Base-by-base conservation (phyloP, 2,888 invertebrate genomes). In the Branchipolynoe longqiensis region DNA sequence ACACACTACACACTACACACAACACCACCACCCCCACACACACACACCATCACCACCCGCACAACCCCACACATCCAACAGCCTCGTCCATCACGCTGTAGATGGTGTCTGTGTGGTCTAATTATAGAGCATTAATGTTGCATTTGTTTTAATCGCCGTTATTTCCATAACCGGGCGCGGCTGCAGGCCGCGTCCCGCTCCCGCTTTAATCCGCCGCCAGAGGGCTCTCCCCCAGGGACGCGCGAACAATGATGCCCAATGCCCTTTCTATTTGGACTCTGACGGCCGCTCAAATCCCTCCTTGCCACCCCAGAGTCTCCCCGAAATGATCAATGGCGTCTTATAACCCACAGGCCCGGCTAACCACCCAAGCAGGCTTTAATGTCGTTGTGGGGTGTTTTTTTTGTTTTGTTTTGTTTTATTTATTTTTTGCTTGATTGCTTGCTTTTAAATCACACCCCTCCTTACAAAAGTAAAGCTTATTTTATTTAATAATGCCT, bases 121-220 rank as follows among this genome's bases (percentile, higher is more conserved):
- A 78, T 78, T 78, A 78, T 78, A 78, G 78, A 54, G 78, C 54
- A 78, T 78, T 78, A 78, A 78, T 48, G 78, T 31, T 31, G 78
- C 78, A 78, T 78, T 78, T 78, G 28, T 78, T 78, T 78, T 78
- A 78, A 78, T 78, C 78, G 41, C 54, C 54, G 48, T 78, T 78
- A 78, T 78, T 78, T 78, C 69, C 69, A 69, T 69, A 69, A 69
- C 69, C 38, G 69, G 36, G 4, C 22, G 58, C 58, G 4, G 58
- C 36, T n/a, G 2, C 69, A 36, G 38, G 25, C 12, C 69, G 28
- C 31, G n/a, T 56, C 56, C 56, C 25, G n/a, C 62, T 62, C 62
- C 62, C 62, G 31, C 8, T 25, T 31, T 28, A 3, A 18, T 1
- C 3, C 56, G 25, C 3, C 56, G 22, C 56, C 56, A 14, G 31